Evolutionary conservation across 1,140 invertebrate genomes (phyloP).

Genomic region (Drosophila guanche): DNA sequence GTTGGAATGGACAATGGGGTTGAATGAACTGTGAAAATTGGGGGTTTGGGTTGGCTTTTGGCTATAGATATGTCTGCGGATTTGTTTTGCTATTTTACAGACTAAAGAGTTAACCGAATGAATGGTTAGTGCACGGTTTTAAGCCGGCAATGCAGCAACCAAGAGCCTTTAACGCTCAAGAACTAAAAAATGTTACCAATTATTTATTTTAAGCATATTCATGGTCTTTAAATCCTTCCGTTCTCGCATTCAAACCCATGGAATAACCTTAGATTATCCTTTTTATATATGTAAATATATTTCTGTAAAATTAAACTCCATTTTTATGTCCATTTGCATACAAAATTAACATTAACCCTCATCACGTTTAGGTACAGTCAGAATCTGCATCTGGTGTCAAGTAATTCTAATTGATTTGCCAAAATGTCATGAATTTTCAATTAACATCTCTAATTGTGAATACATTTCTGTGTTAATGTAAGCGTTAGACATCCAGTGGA

Average conservation of each 20-base stretch:
- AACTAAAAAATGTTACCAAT: too few species aligned
- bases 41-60: conserved; percentile 17
- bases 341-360: conserved; percentile 10
- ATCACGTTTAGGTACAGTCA: conserved; percentile 1
- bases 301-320: too few species aligned
- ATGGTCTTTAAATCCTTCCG: too few species aligned
- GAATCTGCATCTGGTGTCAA: neutral
- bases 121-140: too few species aligned
- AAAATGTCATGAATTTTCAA: conserved; percentile 22
- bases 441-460: conserved; percentile 25
- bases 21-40: conserved; percentile 45
- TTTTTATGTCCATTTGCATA: too few species aligned
- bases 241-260: too few species aligned
- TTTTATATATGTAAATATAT: too few species aligned
- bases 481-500: neutral
- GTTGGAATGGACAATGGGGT: conserved; percentile 25
- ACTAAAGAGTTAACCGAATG: too few species aligned
- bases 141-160: too few species aligned
- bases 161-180: too few species aligned
- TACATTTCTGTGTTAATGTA: neutral
- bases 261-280: too few species aligned
- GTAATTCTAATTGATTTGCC: conserved; percentile 4
- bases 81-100: conserved; percentile 3
- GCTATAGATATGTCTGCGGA: conserved; percentile 40
- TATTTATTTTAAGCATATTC: too few species aligned